Evolutionary conservation across 2,888 invertebrate species (phyloP).

Genomic region (Choreutis nemorana): DNA sequence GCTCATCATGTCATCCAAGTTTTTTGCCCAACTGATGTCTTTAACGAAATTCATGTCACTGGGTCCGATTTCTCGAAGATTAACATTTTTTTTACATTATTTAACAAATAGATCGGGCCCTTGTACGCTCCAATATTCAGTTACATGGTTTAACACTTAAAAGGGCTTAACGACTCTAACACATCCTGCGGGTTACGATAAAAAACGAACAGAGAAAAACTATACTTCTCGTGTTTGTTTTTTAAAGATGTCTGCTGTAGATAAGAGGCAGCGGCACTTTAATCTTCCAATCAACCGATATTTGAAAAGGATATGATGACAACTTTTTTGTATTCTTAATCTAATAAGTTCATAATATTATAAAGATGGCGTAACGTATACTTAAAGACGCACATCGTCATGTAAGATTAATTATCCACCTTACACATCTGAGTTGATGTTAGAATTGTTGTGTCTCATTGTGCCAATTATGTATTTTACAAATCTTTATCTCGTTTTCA

Average conservation of each 20-base stretch:
- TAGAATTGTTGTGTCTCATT: background rate
- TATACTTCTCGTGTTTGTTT: slow-evolving; percentile 63
- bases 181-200: slow-evolving; percentile 67
- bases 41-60: slow-evolving; percentile 64
- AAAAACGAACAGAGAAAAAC: slow-evolving; percentile 62
- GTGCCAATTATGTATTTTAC: background rate
- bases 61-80: slow-evolving; percentile 62
- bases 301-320: slow-evolving; percentile 67
- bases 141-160: slow-evolving; percentile 68
- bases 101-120: slow-evolving; percentile 65
- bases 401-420: too few relatives aligned
- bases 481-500: background rate
- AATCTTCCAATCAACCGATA: slow-evolving; percentile 61
- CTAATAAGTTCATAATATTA: slow-evolving; percentile 41
- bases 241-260: slow-evolving; percentile 64
- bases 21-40: slow-evolving; percentile 59
- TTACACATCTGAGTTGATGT: too few relatives aligned
- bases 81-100: slow-evolving; percentile 58
- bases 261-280: slow-evolving; percentile 63
- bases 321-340: slow-evolving; percentile 57
- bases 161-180: slow-evolving; percentile 67
- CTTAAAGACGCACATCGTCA: background rate
- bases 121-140: slow-evolving; percentile 63
- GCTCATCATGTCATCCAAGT: slow-evolving; percentile 59
- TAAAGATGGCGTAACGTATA: slow-evolving; percentile 24